Base-by-base conservation (phyloP, 2,888 invertebrate genomes). In the Catocala sponsa region DNA sequence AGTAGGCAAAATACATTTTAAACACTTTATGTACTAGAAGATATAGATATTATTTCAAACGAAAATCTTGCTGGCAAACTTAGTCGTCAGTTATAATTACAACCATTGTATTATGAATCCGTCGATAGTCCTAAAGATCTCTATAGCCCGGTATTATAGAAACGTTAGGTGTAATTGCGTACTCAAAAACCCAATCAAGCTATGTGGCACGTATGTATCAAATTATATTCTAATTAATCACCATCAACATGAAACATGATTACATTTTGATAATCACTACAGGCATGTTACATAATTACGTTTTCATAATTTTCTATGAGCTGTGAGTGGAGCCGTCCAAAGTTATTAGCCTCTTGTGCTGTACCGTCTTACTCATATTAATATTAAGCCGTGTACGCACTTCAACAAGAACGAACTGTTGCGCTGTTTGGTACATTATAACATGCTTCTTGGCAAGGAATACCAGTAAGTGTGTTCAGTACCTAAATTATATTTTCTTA, bases 301-400 rank as follows among this genome's bases (percentile, higher is more conserved):
- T 63, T 74, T 65, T 76, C 67, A 69, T 70, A 67, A 77, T 76
- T 65, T 72, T 74, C 68, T 55, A 66, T 72, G 63, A 76, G 57
- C 46, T 55, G 43, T 59, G n/a, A 52, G 58, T 49, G 52, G 15
- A 51, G 54, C 6, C 15, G 43, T 65, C 33, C 53, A 47, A 64
- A 66, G 53, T 67, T 64, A 64, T 61, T 51, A 72, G 55, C 41
- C 44, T 58, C 35, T 49, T 53, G 44, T 35, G 41, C 55, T 51
- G 38, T 56, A 68, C 62, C 50, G 48, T 59, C 48, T 53, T 25
- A 44, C 52, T 49, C 13, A 44, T 52, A 59, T 48, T 50, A 55
- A 47, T 72, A 55, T 59, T 49, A n/a, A 50, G 35, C 4, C 35
- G 38, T n/a, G 15, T 47, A 42, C 11, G 41, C 15, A n/a, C 43